Evolutionary conservation across 2,797 vertebrate species (phyloP).

Genomic region (Typhlichthys subterraneus): DNA sequence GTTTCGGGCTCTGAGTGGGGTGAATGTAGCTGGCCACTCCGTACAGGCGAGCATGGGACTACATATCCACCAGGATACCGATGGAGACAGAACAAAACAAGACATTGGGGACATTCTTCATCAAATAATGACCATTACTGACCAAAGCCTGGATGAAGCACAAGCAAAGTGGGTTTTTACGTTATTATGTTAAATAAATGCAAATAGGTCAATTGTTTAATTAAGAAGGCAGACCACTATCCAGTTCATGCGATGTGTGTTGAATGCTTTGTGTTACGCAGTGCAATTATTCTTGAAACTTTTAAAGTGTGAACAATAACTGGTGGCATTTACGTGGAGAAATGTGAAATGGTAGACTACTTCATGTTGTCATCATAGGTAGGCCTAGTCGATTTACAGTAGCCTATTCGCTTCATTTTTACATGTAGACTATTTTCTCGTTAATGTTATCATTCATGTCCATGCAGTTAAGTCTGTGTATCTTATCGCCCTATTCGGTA

Average conservation of each 20-base stretch:
- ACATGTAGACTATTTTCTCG: no score
- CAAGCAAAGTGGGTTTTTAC: constrained; percentile 88
- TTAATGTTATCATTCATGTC: no score
- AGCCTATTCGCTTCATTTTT: no score
- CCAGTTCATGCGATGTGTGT: no score
- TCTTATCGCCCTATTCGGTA: no score
- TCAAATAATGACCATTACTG: constrained; percentile 92
- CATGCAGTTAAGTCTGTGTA: no score
- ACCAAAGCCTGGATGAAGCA: constrained; percentile 91
- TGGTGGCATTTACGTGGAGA: background rate
- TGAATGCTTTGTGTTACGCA: no score
- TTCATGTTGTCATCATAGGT: no score
- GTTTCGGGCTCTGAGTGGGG: constrained; percentile 86
- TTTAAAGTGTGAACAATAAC: background rate
- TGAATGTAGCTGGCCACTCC: constrained; percentile 84
- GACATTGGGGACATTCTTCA: constrained; percentile 89
- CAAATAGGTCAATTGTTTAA: background rate
- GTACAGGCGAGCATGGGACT: constrained; percentile 85
- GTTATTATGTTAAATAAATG: background rate
- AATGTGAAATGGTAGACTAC: background rate
- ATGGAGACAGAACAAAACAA: constrained; percentile 85
- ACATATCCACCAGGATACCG: constrained; percentile 81
- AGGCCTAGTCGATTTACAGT: no score
- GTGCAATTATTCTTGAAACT: background rate
- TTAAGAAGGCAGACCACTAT: background rate